These are phyloP conservation scores for Crenichthys baileyi DNA, from an alignment of 2,797 vertebrate genomes.

Conservation along the genomic window DNA sequence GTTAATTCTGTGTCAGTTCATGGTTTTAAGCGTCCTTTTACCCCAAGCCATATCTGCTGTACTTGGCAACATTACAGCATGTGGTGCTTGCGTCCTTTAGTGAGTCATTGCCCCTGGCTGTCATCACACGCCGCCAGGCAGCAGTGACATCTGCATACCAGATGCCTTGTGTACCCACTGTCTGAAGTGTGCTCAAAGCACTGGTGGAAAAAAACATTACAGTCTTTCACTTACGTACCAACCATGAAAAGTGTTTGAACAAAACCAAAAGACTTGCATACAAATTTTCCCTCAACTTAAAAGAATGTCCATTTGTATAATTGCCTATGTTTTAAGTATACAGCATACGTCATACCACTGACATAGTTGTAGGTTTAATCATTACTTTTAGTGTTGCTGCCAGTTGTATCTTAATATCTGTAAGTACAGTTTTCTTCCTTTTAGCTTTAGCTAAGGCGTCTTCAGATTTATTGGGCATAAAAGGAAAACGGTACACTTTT, in stretches of 20 bases:
- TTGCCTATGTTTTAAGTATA: neutral
- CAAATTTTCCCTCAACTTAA: neutral
- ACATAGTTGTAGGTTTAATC: neutral
- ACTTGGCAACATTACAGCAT: slow-evolving; percentile 50
- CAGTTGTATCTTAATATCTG: neutral
- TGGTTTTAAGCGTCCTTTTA: slow-evolving; percentile 19
- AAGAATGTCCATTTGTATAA: too few relatives aligned
- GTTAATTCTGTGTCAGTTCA: slow-evolving; percentile 19
- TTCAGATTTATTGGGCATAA: neutral
- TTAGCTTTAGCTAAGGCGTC: neutral
- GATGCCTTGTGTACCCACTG: slow-evolving; percentile 62
- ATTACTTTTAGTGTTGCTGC: slow-evolving; percentile 4
- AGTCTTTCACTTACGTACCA: slow-evolving; percentile 28
- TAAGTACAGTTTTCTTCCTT: neutral
- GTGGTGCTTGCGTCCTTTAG: slow-evolving; percentile 56
- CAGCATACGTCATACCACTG: neutral
- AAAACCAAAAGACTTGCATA: slow-evolving; percentile 14
- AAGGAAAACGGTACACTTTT: neutral
- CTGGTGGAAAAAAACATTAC: slow-evolving; percentile 52
- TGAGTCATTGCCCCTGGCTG: slow-evolving; percentile 63
- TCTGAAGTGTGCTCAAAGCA: slow-evolving; percentile 51
- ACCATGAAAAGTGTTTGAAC: slow-evolving; percentile 18
- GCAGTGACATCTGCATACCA: slow-evolving; percentile 74
- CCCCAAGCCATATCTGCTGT: slow-evolving; percentile 46
- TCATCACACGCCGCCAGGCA: slow-evolving; percentile 62